phyloP scores from a whole-genome alignment of 2,888 invertebrate species.

The Xanthorhoe spadicearia region DNA sequence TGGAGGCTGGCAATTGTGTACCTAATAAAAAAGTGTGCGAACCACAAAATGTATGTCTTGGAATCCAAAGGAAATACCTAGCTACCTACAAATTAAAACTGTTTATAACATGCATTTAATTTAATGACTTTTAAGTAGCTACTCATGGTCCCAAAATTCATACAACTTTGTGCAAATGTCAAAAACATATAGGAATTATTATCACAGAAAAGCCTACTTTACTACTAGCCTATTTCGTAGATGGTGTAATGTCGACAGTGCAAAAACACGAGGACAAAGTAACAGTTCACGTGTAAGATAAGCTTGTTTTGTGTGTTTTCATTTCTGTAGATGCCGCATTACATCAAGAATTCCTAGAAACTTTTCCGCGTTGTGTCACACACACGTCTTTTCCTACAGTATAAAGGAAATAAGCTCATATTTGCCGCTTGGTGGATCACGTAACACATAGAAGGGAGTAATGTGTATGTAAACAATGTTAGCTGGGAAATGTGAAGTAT shows the following conservation, averaged over 20 bases:
- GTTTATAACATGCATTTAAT: too few species aligned
- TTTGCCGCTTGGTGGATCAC: slow-evolving; percentile 42
- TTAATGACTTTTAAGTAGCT: too few species aligned
- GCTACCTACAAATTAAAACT: too few species aligned
- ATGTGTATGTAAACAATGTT: slow-evolving; percentile 45
- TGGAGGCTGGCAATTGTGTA: too few species aligned
- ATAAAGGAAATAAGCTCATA: slow-evolving; percentile 38
- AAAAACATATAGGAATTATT: too few species aligned
- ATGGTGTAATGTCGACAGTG: background rate
- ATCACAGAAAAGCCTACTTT: slow-evolving; percentile 1
- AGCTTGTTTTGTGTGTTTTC: slow-evolving; percentile 17
- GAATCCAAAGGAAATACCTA: too few species aligned
- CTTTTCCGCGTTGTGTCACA: slow-evolving; percentile 19
- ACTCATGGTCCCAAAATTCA: too few species aligned
- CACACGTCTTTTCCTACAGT: slow-evolving; percentile 29
- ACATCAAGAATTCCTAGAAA: slow-evolving; percentile 26
- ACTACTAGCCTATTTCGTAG: background rate
- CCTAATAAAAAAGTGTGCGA: background rate
- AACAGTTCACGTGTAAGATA: slow-evolving; percentile 13
- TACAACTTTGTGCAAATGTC: too few species aligned
- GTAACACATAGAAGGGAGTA: slow-evolving; percentile 44
- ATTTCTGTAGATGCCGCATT: slow-evolving; percentile 19
- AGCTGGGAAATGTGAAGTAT: slow-evolving; percentile 43
- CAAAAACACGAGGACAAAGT: slow-evolving; percentile 6
- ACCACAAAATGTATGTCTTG: too few species aligned